Evolutionary conservation across 2,888 invertebrate genomes (phyloP).

Genomic region (Agapostemon virescens): DNA sequence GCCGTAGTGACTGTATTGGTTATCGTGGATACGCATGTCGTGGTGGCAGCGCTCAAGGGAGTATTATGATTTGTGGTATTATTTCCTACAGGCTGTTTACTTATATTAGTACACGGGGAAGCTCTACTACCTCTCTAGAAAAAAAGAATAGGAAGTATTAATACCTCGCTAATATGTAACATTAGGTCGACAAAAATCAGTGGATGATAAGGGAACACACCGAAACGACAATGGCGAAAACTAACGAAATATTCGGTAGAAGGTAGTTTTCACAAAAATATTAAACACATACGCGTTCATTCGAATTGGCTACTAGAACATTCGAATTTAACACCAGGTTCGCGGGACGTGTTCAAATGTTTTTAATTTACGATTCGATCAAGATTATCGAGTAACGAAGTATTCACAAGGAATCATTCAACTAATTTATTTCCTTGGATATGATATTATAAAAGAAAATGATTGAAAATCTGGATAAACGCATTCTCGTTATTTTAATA

Average conservation of each 20-base stretch:
- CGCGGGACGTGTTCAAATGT: background rate
- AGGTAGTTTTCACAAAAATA: background rate
- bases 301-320: background rate
- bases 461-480: too few relatives aligned
- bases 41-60: constrained; percentile 77
- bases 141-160: constrained; percentile 32
- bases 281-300: background rate
- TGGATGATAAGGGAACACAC: background rate
- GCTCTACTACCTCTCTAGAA: constrained; percentile 77
- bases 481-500: background rate
- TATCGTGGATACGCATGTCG: constrained; percentile 79
- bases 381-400: background rate
- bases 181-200: background rate
- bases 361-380: background rate
- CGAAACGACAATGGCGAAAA: background rate
- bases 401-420: background rate
- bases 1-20: constrained; percentile 80
- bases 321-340: background rate
- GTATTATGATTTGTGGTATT: constrained; percentile 72
- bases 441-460: background rate
- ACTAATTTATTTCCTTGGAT: background rate
- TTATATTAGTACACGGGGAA: constrained; percentile 78
- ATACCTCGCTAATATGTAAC: background rate
- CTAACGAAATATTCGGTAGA: background rate
- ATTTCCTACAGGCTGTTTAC: constrained; percentile 75